These are phyloP conservation scores for Podarcis cretensis DNA, from an alignment of 2,113 vertebrate genomes.

Conservation along the genomic window DNA sequence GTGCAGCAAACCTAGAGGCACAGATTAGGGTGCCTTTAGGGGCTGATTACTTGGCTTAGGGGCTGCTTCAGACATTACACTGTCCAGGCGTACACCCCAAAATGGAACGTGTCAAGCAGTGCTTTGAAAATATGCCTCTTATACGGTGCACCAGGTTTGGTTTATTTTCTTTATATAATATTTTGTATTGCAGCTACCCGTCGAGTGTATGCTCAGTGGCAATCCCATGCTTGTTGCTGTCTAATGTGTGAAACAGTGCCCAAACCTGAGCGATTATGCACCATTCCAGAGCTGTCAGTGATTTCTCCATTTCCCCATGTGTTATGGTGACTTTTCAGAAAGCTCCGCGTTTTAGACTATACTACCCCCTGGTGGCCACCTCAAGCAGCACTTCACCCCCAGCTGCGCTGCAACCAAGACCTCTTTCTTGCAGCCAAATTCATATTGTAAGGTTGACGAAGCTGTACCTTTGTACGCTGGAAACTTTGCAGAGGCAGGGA, in stretches of 20 bases:
- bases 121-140: background rate
- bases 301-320: background rate
- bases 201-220: background rate
- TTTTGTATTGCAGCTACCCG: background rate
- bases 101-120: background rate
- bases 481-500: background rate
- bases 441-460: constrained; percentile 15
- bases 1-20: background rate
- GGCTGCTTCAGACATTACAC: background rate
- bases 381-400: constrained; percentile 24
- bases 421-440: background rate
- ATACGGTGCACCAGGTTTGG: background rate
- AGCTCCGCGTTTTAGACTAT: background rate
- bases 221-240: background rate
- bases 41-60: background rate
- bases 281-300: background rate
- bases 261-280: background rate
- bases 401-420: background rate
- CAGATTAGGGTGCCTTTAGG: no score
- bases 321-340: background rate
- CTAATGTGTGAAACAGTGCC: background rate
- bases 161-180: background rate
- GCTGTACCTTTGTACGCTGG: background rate
- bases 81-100: background rate
- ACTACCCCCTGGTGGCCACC: constrained; percentile 59